Conservation (phyloP, 2,888 invertebrate genomes). For the Cephus pygmeus region DNA sequence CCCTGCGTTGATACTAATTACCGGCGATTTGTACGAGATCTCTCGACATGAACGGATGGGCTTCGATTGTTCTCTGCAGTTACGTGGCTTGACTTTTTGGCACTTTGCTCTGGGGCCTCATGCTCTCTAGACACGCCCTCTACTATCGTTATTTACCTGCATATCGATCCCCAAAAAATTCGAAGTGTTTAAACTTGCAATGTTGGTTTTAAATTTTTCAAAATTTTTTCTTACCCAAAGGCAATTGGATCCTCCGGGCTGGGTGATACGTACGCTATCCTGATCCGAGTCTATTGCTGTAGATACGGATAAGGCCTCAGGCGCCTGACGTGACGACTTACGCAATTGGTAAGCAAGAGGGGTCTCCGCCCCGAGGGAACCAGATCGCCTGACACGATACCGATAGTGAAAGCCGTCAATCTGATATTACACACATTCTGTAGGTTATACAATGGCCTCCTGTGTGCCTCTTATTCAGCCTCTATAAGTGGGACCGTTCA, state of each 20-base stretch:
- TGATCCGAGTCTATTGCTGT: neutral
- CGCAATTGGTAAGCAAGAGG: slow-evolving; percentile 37
- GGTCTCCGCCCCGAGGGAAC: slow-evolving; percentile 37
- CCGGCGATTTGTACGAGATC: neutral
- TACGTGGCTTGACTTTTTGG: neutral
- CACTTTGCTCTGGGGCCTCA: neutral
- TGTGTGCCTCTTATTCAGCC: neutral
- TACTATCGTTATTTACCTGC: neutral
- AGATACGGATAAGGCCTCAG: slow-evolving; percentile 19
- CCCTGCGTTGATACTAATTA: neutral
- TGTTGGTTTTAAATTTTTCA: neutral
- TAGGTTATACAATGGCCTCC: neutral
- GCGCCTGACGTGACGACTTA: slow-evolving; percentile 35
- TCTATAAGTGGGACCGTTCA: neutral
- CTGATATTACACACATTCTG: slow-evolving; percentile 21
- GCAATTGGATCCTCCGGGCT: neutral
- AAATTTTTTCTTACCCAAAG: neutral
- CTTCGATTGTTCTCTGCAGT: neutral
- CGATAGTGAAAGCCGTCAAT: slow-evolving; percentile 59
- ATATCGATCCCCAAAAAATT: neutral
- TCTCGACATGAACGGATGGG: neutral
- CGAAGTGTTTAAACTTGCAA: neutral
- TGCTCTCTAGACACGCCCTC: neutral
- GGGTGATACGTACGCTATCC: neutral
- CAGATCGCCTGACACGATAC: slow-evolving; percentile 46